Conservation (phyloP, 2,797 vertebrate species). For the Strix occidentalis region DNA sequence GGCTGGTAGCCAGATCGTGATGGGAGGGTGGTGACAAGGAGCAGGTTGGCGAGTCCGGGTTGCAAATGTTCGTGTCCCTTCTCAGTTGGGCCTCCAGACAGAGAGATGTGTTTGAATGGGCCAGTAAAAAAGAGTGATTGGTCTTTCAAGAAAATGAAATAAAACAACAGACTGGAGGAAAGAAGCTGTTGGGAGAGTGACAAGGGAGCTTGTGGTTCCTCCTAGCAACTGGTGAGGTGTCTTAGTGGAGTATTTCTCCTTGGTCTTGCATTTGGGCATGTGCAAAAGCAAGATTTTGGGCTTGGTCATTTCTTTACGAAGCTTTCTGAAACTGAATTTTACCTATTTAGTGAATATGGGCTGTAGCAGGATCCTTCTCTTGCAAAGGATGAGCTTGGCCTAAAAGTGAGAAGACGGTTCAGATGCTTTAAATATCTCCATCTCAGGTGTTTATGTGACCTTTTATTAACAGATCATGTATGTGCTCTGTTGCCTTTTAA, state of each 20-base stretch:
- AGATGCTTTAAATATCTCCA: background rate
- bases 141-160: background rate
- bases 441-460: background rate
- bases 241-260: background rate
- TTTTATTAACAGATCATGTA: background rate
- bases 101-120: background rate
- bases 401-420: background rate
- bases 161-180: background rate
- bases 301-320: background rate
- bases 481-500: background rate
- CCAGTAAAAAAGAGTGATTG: accelerated
- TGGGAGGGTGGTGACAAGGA: background rate
- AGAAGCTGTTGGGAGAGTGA: background rate
- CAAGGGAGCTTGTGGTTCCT: background rate
- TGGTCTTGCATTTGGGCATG: background rate
- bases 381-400: background rate
- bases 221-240: background rate
- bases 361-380: background rate
- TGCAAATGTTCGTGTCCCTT: background rate
- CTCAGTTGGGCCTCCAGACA: background rate
- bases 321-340: background rate
- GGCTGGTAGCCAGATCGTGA: accelerated
- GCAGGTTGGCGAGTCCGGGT: background rate
- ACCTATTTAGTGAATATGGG: background rate
- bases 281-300: background rate